A percentile compares a stretch with the other conserved stretches of the same genome.
phyloP scores from a whole-genome alignment of 2,888 invertebrate species.

The Pyralis farinalis region DNA sequence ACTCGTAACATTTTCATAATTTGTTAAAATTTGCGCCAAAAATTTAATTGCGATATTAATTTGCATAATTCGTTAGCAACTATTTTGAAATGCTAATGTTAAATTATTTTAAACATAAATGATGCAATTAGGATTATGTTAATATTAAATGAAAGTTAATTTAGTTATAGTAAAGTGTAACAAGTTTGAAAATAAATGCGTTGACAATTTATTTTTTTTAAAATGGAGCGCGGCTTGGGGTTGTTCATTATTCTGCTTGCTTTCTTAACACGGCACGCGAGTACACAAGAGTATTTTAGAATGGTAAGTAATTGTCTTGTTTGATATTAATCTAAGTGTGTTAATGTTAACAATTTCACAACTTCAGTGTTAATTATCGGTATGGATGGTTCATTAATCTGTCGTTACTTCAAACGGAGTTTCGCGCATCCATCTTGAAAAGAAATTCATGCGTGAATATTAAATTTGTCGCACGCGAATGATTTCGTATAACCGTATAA shows the following conservation, averaged over 20 bases:
- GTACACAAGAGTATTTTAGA: slow-evolving; percentile 60
- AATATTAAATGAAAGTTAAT: slow-evolving; percentile 2
- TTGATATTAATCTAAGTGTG: slow-evolving; percentile 3
- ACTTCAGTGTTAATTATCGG: no score
- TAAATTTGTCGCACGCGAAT: no score
- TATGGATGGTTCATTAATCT: no score
- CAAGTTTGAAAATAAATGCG: slow-evolving; percentile 26
- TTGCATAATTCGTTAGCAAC: slow-evolving; percentile 4
- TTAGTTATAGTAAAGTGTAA: slow-evolving; percentile 19
- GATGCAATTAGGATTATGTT: slow-evolving; percentile 1
- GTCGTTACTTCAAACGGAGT: no score
- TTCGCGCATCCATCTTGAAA: no score
- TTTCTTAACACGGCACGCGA: slow-evolving; percentile 64
- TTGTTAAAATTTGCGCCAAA: slow-evolving; percentile 34
- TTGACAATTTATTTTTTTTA: slow-evolving; percentile 36
- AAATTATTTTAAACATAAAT: slow-evolving; percentile 3
- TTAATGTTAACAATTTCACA: no score
- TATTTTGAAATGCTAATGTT: slow-evolving; percentile 5
- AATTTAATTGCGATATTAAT: slow-evolving; percentile 11
- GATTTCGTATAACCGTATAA: no score
- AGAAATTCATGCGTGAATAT: no score
- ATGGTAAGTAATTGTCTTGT: slow-evolving; percentile 52
- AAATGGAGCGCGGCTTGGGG: slow-evolving; percentile 42
- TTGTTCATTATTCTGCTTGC: slow-evolving; percentile 46
- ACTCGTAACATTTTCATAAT: slow-evolving; percentile 1